phyloP scores from a whole-genome alignment of 1,140 invertebrate species.

The Ips typographus region DNA sequence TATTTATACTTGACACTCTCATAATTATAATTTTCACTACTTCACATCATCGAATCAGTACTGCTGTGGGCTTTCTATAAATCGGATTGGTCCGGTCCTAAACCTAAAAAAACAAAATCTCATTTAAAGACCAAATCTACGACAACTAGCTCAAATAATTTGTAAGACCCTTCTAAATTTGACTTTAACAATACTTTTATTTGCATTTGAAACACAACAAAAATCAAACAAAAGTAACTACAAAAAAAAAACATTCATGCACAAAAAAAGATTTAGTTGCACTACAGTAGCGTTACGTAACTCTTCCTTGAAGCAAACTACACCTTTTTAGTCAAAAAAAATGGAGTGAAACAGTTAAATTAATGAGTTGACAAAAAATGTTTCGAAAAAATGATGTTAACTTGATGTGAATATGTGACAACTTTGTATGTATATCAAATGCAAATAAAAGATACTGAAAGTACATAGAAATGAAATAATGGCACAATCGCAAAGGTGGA shows the following conservation, averaged over 20 bases:
- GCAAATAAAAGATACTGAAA: conserved; percentile 45
- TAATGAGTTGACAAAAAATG: conserved; percentile 21
- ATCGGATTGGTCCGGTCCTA: conserved; percentile 51
- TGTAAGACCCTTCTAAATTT: conserved; percentile 13
- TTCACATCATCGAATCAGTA: conserved; percentile 24
- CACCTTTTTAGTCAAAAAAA: conserved; percentile 46
- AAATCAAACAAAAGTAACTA: conserved; percentile 12
- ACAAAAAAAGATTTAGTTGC: conserved; percentile 29
- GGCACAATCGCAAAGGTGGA: conserved; percentile 46
- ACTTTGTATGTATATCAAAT: conserved; percentile 42
- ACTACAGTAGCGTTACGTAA: conserved; percentile 33
- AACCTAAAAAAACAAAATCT: conserved; percentile 39
- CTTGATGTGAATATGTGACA: conserved; percentile 22
- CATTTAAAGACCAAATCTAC: background rate
- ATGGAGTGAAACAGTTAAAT: conserved; percentile 34
- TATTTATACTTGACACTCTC: background rate
- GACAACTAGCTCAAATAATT: conserved; percentile 15
- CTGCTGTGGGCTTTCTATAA: conserved; percentile 39
- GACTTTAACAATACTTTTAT: conserved; percentile 38
- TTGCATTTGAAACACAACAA: conserved; percentile 42
- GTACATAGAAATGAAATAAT: conserved; percentile 23
- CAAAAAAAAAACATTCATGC: conserved; percentile 33
- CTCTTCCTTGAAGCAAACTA: conserved; percentile 49
- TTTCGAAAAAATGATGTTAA: conserved; percentile 22
- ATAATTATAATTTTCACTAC: background rate